phyloP scores from a whole-genome alignment of 2,888 invertebrate genomes.

The Isotomurus palustris region DNA sequence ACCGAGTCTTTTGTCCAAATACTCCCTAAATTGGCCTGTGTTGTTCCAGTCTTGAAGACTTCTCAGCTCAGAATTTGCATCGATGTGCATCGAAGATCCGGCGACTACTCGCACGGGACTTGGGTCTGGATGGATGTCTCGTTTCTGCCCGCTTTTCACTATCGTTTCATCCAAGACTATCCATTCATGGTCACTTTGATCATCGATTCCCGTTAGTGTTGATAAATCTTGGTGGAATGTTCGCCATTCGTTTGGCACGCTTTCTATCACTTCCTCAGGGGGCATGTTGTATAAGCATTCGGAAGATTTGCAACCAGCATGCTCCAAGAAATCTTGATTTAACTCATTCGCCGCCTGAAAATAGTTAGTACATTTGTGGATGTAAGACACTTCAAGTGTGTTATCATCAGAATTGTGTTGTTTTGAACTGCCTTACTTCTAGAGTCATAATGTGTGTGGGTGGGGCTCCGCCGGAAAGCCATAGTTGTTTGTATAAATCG shows the following conservation, averaged over 20 bases:
- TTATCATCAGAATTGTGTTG: not conserved
- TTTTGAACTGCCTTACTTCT: not conserved
- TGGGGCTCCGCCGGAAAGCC: constrained; percentile 74
- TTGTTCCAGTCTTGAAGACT: constrained; percentile 36
- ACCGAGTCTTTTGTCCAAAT: constrained; percentile 32
- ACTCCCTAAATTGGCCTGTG: constrained; percentile 24
- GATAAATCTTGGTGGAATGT: constrained; percentile 57
- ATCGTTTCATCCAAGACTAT: constrained; percentile 65
- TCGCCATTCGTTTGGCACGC: constrained; percentile 70
- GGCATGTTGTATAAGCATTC: constrained; percentile 52
- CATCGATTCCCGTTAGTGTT: constrained; percentile 55
- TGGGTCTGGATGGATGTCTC: not conserved
- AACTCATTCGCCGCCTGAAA: constrained; percentile 30
- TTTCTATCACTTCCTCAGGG: constrained; percentile 59
- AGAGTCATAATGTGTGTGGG: not conserved
- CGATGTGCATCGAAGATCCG: constrained; percentile 28
- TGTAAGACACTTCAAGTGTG: not conserved
- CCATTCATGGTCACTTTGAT: constrained; percentile 70
- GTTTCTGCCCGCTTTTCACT: not conserved
- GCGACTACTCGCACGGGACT: not conserved
- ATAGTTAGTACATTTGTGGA: not conserved
- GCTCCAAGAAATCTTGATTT: constrained; percentile 25
- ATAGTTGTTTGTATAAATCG: constrained; percentile 67
- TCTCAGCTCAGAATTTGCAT: constrained; percentile 34
- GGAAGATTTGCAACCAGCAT: constrained; percentile 53